phyloP scores from a whole-genome alignment of 2,113 vertebrate genomes.

The Sciurus niger region DNA sequence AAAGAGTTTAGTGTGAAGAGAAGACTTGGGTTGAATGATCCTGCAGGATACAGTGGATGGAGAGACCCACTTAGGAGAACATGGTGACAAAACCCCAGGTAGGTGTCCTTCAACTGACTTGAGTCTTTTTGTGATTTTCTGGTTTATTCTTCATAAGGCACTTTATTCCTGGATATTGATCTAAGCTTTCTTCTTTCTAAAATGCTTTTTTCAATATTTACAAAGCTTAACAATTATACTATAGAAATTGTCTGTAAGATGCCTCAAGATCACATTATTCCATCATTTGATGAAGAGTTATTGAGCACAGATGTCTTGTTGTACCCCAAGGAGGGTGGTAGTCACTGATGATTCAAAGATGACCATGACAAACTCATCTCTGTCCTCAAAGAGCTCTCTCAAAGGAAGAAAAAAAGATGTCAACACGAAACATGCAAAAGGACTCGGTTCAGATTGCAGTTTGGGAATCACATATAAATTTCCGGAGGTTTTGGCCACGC shows the following conservation, averaged over 20 bases:
- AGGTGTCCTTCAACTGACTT: background rate
- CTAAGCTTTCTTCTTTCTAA: background rate
- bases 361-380: background rate
- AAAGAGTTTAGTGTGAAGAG: background rate
- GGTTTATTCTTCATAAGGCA: background rate
- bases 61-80: background rate
- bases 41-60: background rate
- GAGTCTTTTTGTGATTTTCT: background rate
- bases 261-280: background rate
- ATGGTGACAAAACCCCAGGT: fast-evolving
- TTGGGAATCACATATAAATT: background rate
- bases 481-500: slow-evolving; percentile 51
- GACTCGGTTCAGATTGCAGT: background rate
- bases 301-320: background rate
- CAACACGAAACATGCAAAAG: background rate
- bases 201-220: background rate
- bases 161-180: background rate
- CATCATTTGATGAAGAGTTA: background rate
- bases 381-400: background rate
- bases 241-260: background rate
- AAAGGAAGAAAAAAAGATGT: background rate
- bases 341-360: background rate
- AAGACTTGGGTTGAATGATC: background rate
- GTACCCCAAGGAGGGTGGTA: background rate
- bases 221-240: background rate